Evolutionary conservation across 1,140 invertebrate genomes (phyloP).

Genomic region (Cecropterus lyciades): DNA sequence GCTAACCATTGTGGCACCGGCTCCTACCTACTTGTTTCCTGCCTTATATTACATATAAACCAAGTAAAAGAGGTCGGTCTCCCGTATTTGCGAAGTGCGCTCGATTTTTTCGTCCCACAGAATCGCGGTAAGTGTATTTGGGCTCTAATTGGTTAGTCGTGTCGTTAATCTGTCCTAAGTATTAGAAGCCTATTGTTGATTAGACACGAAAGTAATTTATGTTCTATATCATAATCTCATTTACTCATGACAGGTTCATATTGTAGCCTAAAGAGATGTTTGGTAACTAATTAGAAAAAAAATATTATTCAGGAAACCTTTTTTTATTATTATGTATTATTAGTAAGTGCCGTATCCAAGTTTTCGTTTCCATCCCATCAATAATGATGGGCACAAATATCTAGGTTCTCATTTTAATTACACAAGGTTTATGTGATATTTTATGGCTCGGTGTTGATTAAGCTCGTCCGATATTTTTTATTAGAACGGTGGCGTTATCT

Average conservation of each 20-base stretch:
- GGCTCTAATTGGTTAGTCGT: background rate
- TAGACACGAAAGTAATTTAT: no score
- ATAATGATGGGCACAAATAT: background rate
- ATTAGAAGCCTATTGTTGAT: no score
- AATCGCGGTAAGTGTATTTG: background rate
- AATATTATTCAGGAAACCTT: no score
- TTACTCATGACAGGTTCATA: no score
- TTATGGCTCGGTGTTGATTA: constrained; percentile 29
- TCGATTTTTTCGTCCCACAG: background rate
- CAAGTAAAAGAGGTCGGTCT: constrained; percentile 37
- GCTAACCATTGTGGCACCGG: constrained; percentile 58
- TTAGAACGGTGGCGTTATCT: constrained; percentile 17
- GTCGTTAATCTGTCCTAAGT: background rate
- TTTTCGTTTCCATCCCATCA: no score
- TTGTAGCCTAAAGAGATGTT: no score
- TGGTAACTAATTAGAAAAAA: no score
- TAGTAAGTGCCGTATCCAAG: no score
- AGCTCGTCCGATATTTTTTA: constrained; percentile 29
- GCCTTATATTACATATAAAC: constrained; percentile 54
- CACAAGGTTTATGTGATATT: constrained; percentile 20
- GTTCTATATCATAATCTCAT: no score
- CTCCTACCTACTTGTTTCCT: constrained; percentile 54
- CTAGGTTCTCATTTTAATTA: constrained; percentile 6
- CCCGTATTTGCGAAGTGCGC: constrained; percentile 14
- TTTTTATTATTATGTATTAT: no score